Percentiles rank a stretch among this genome's conserved stretches.
These are phyloP conservation scores for Pipra filicauda DNA, from an alignment of 2,113 vertebrate genomes.

Conservation along the genomic window DNA sequence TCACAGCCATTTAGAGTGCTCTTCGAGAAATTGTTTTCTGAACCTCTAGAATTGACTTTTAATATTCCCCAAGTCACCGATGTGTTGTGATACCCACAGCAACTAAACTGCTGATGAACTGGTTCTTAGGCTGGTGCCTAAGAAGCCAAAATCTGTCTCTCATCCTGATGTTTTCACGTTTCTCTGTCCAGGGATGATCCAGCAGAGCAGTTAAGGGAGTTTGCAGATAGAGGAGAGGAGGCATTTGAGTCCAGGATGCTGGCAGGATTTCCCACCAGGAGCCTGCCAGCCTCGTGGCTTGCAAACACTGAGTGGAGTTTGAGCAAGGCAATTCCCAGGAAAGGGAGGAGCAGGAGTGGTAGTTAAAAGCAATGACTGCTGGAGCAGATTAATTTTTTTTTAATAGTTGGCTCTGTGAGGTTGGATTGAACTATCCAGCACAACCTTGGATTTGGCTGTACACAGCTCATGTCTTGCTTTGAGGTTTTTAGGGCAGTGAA, in stretches of 20 bases:
- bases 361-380: background rate
- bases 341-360: background rate
- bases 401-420: background rate
- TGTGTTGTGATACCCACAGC: background rate
- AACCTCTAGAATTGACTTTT: background rate
- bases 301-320: background rate
- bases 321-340: background rate
- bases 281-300: background rate
- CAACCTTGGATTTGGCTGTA: background rate
- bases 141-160: background rate
- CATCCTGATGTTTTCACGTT: accelerated
- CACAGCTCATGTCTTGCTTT: background rate
- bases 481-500: background rate
- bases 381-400: background rate
- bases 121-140: background rate
- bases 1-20: background rate
- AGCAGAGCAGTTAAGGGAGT: accelerated
- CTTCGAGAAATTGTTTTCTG: background rate
- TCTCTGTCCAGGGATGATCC: background rate
- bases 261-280: background rate
- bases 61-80: background rate
- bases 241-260: background rate
- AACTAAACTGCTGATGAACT: background rate
- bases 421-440: background rate
- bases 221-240: background rate